Percentiles rank a stretch among this genome's conserved stretches.
Conservation (phyloP, 2,888 invertebrate species). For the Gonocerus acuteangulatus region DNA sequence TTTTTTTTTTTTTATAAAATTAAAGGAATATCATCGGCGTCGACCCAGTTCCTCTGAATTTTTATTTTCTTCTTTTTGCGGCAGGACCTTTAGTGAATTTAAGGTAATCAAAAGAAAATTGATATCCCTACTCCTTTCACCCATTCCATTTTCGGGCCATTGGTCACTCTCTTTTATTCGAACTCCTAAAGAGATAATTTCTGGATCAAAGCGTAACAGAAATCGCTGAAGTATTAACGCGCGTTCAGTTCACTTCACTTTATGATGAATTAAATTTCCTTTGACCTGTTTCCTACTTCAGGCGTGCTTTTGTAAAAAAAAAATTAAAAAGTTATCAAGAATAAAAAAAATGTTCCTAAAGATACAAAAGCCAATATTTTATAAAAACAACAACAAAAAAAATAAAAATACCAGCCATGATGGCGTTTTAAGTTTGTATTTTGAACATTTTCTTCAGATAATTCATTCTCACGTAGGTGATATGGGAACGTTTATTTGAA, state of each 20-base stretch:
- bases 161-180: constrained; percentile 15
- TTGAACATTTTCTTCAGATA: too few relatives aligned
- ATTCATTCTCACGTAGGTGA: too few relatives aligned
- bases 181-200: constrained; percentile 14
- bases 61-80: not conserved
- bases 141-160: constrained; percentile 19
- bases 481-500: too few relatives aligned
- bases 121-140: not conserved
- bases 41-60: not conserved
- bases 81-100: constrained; percentile 2
- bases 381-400: too few relatives aligned
- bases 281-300: constrained; percentile 18
- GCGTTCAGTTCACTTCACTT: constrained; percentile 5
- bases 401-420: too few relatives aligned
- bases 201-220: constrained; percentile 13
- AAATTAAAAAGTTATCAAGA: not conserved
- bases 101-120: constrained; percentile 14
- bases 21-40: too few relatives aligned
- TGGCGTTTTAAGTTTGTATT: too few relatives aligned
- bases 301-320: not conserved
- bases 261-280: constrained; percentile 14
- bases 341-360: too few relatives aligned
- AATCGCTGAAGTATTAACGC: constrained; percentile 19
- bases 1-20: too few relatives aligned
- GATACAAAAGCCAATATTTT: too few relatives aligned